phyloP scores from a whole-genome alignment of 2,888 invertebrate genomes.

The Limenitis camilla region DNA sequence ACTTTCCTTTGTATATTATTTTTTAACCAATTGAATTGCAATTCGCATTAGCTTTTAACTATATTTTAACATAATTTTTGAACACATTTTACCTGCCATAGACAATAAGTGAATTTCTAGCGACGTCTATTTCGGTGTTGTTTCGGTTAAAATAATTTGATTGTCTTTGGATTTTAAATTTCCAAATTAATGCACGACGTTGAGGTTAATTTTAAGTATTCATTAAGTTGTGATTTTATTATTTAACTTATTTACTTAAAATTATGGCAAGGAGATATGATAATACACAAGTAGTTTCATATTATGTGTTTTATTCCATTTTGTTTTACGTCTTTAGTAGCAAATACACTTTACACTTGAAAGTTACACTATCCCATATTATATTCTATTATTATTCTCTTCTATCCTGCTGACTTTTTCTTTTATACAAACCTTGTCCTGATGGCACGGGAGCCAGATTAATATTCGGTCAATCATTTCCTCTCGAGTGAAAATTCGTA shows the following conservation, averaged over 20 bases:
- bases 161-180: constrained; percentile 37
- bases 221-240: constrained; percentile 73
- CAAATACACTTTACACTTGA: too few relatives aligned
- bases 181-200: constrained; percentile 51
- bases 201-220: constrained; percentile 68
- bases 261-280: constrained; percentile 72
- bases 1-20: constrained; percentile 26
- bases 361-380: too few relatives aligned
- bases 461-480: too few relatives aligned
- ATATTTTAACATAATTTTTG: constrained; percentile 60
- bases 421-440: too few relatives aligned
- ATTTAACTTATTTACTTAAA: constrained; percentile 72
- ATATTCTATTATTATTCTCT: too few relatives aligned
- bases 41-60: constrained; percentile 45
- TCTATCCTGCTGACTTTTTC: too few relatives aligned
- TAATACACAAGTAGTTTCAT: constrained; percentile 65
- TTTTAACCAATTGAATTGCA: constrained; percentile 51
- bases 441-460: too few relatives aligned
- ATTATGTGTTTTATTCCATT: too few relatives aligned
- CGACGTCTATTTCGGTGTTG: constrained; percentile 43
- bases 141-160: constrained; percentile 29
- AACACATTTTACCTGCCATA: constrained; percentile 70
- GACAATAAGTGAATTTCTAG: constrained; percentile 62
- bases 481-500: too few relatives aligned
- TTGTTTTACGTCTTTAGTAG: too few relatives aligned